Evolutionary conservation across 2,113 vertebrate genomes (phyloP), one percentile per base, ranked within the genome.

Genomic region (Cyphomyrus discorhynchus): DNA sequence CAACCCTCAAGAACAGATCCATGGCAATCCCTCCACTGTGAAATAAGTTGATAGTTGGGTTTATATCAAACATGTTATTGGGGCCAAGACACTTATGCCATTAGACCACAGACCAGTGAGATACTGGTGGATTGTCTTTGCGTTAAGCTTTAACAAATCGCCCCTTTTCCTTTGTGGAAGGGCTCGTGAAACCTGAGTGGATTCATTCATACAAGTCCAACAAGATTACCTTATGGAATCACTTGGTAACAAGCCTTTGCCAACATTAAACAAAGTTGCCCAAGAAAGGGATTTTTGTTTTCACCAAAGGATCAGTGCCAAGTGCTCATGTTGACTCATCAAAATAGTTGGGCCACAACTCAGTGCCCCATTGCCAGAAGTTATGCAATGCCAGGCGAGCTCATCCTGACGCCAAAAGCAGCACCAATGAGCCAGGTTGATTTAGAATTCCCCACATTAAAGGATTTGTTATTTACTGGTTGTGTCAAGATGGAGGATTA

Each of bases 271-370:
- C 6, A 80, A 52, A 74, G 88, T 10, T 31, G 31, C 24, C 82
- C 7, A 53, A 91, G 88, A 93, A 93, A 90, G 77, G 89, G 83
- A 39, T 70, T 89, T 89, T 90, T 93, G 90, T 92, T 84, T 77
- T 77, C 49, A 17, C 27, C 2, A 21, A 21, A 35, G 11, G 21
- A 5, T 3, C 21, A 52, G 45, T 82, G 90, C 90, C 89, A 92
- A 82, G 80, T 90, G 90, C 89, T 88, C 45, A 17, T 58, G 70
- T 56, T 42, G 2, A 31, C 80, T 70, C 27, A 56, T 46, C 66
- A 62, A 56, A 89, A 87, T 21, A 80, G 7, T 27, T 24, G 85
- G 24, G 49, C 35, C 21, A 84, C 15, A 39, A 70, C 45, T 62
- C n/a, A 11, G 50, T 52, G 42, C 89, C 9, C 10, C 2, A 80